Evolutionary conservation across 2,888 invertebrate genomes (phyloP).

Genomic region (Agrotis segetum): DNA sequence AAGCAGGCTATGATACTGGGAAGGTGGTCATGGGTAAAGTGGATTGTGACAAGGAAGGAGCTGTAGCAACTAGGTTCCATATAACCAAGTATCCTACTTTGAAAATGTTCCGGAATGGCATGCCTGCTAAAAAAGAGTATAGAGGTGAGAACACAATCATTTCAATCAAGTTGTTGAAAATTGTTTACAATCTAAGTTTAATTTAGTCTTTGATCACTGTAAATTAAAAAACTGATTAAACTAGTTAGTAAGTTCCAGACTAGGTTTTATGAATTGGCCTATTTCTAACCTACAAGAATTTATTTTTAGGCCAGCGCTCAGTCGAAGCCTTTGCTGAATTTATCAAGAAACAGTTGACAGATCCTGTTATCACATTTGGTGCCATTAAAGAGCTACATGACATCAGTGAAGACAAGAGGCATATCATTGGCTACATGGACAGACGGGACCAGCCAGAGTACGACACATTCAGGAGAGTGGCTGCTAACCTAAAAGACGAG

Average conservation of each 20-base stretch:
- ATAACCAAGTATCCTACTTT: conserved; percentile 99
- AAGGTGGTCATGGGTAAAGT: conserved; percentile 98
- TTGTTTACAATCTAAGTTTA: conserved; percentile 14
- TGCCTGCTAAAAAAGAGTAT: conserved; percentile 97
- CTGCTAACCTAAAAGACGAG: conserved; percentile 97
- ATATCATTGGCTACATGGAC: conserved; percentile 98
- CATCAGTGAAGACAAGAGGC: conserved; percentile 95
- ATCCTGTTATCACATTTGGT: conserved; percentile 95
- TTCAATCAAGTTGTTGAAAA: background rate
- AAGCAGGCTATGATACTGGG: conserved; percentile 95
- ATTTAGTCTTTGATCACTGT: conserved; percentile 6
- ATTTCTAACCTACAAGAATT: background rate
- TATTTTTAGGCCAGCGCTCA: conserved; percentile 93
- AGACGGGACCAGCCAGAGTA: conserved; percentile 95
- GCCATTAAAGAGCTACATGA: conserved; percentile 93
- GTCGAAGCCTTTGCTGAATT: conserved; percentile 97
- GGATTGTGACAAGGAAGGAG: conserved; percentile 98
- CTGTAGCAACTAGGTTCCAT: conserved; percentile 97
- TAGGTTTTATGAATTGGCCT: background rate
- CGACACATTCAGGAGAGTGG: conserved; percentile 94
- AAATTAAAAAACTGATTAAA: background rate
- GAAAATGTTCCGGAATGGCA: conserved; percentile 97
- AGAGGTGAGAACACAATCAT: conserved; percentile 92
- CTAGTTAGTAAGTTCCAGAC: background rate
- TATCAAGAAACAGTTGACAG: conserved; percentile 96